A percentile compares a stretch with the other conserved stretches of the same genome.
Conservation (phyloP, 2,888 invertebrate species). For the Athalia cordata region DNA sequence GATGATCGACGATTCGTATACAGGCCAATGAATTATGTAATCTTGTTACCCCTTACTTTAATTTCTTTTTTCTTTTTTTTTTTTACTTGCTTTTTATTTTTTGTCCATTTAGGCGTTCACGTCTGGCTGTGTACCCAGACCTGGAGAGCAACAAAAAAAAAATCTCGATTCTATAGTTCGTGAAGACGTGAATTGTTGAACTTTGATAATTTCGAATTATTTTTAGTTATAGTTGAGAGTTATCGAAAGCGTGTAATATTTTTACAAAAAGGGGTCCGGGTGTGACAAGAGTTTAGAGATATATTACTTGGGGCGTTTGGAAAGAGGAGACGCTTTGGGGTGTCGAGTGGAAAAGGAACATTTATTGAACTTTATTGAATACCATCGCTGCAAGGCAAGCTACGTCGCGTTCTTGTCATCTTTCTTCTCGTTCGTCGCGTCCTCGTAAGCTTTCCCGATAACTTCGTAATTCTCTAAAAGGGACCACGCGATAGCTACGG, state of each 20-base stretch:
- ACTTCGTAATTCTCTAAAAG: conserved; percentile 47
- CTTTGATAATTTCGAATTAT: too few species aligned
- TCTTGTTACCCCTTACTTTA: too few species aligned
- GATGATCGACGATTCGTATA: conserved; percentile 24
- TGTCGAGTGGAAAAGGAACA: conserved; percentile 23
- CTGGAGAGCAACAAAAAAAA: too few species aligned
- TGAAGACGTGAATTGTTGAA: too few species aligned
- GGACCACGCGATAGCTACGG: conserved; percentile 30
- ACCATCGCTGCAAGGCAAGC: conserved; percentile 22
- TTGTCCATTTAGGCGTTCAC: too few species aligned
- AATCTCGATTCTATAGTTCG: too few species aligned
- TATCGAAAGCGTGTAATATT: too few species aligned
- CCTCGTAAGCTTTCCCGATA: conserved; percentile 32
- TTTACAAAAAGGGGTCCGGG: too few species aligned
- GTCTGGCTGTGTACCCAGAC: too few species aligned
- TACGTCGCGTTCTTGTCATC: neutral
- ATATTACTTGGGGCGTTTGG: neutral
- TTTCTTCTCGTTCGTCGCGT: neutral
- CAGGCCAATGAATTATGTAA: conserved; percentile 28
- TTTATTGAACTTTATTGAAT: conserved; percentile 38
- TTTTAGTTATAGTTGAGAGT: neutral
- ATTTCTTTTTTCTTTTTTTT: conserved; percentile 21
- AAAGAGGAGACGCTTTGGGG: neutral
- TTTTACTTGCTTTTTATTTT: neutral
- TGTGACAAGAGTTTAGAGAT: too few species aligned